phyloP scores from a whole-genome alignment of 2,797 vertebrate species.

The Pseudochromis fuscus region DNA sequence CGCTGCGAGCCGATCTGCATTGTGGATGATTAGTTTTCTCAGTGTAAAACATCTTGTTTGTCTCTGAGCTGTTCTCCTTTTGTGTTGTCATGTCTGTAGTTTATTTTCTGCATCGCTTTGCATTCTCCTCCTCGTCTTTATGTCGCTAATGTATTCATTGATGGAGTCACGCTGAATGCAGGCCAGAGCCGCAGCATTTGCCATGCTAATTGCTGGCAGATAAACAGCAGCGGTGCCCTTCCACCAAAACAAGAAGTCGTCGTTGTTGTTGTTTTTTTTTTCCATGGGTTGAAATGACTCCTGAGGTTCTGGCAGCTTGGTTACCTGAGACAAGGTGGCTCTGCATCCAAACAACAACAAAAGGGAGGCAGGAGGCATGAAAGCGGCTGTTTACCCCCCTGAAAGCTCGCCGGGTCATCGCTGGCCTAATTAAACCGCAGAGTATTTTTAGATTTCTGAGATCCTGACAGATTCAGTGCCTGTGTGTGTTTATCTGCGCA shows the following conservation, averaged over 20 bases:
- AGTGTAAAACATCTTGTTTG: conserved; percentile 31
- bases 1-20: conserved; percentile 33
- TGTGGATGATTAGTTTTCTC: conserved; percentile 37
- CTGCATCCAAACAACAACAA: conserved; percentile 64
- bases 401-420: conserved; percentile 72
- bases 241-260: conserved; percentile 20
- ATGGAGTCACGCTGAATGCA: conserved; percentile 41
- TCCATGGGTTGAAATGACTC: conserved; percentile 42
- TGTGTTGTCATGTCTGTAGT: conserved; percentile 21
- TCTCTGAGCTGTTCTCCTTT: conserved; percentile 27
- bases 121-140: conserved; percentile 36
- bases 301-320: conserved; percentile 34
- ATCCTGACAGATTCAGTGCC: conserved; percentile 61
- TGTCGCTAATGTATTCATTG: conserved; percentile 43
- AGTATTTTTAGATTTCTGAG: conserved; percentile 76
- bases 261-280: neutral
- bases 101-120: conserved; percentile 42
- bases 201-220: conserved; percentile 67
- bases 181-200: conserved; percentile 38
- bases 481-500: conserved; percentile 68
- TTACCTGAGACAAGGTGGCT: conserved; percentile 59
- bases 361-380: conserved; percentile 61
- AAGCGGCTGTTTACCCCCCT: conserved; percentile 66
- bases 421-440: conserved; percentile 78
- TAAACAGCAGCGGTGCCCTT: conserved; percentile 48